These are phyloP conservation scores for Apocrypta bakeri DNA, from an alignment of 1,140 invertebrate genomes.

Conservation along the genomic window DNA sequence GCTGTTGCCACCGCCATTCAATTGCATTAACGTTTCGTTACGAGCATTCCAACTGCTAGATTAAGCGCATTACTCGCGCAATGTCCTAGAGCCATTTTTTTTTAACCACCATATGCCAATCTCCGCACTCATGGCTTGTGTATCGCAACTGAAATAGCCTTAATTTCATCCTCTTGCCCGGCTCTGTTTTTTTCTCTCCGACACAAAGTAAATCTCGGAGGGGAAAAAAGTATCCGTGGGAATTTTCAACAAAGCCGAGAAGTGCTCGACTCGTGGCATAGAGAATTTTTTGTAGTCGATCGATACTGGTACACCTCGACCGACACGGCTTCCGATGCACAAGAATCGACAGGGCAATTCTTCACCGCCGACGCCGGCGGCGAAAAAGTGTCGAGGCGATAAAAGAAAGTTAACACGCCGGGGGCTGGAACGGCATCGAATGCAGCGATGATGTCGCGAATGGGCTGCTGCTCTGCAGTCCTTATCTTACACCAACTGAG, in stretches of 20 bases:
- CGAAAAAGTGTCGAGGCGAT: slow-evolving; percentile 23
- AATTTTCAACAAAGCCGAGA: neutral
- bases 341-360: slow-evolving; percentile 32
- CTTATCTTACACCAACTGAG: slow-evolving; percentile 12
- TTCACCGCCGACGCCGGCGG: neutral
- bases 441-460: slow-evolving; percentile 3
- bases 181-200: too few species aligned
- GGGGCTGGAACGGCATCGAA: neutral
- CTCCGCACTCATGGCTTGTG: too few species aligned
- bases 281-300: neutral
- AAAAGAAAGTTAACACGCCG: slow-evolving; percentile 24
- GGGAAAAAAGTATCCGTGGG: neutral
- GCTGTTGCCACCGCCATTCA: neutral
- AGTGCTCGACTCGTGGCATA: neutral
- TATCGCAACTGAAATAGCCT: neutral
- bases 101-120: too few species aligned
- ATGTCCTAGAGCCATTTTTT: too few species aligned
- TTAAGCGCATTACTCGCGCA: neutral
- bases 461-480: neutral
- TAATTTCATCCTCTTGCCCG: neutral
- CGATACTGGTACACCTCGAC: neutral
- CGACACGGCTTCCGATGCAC: neutral
- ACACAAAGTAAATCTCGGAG: neutral
- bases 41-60: neutral
- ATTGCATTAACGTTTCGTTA: neutral